Evolutionary conservation across 2,888 invertebrate species (phyloP), one percentile per base, ranked within the genome.

Genomic region (Brachyptera risi): DNA sequence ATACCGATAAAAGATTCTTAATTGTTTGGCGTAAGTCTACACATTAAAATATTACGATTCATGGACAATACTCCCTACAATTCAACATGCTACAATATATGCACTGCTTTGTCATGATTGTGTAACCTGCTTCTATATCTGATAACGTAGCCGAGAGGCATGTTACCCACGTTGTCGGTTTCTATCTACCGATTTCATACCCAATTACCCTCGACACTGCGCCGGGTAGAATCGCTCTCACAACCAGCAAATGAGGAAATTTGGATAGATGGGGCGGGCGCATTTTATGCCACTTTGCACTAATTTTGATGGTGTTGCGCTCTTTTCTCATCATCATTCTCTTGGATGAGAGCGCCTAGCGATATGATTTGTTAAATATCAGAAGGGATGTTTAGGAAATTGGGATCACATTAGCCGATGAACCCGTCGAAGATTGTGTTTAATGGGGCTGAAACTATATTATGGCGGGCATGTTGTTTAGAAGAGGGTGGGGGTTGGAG

Each of bases 261-360:
- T 60, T 58, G 44, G 56, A 57, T 58, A 19, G 59, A 56, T 27
- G 58, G 49, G 54, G 50, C 9, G 27, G 26, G 23, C 62, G 54
- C 62, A 64, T 65, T 65, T 65, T 65, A 61, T 64, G 64, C 64
- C 65, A 65, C 62, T 65, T 63, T 65, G 63, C 65, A 54, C 65
- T 65, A 65, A 65, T 65, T 65, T 65, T 64, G 63, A 65, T 60
- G 59, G 50, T 57, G 65, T 31, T 23, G 15, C 35, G 47, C 49
- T 31, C 26, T 35, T 37, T 44, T 49, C 47, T 54, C 42, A 47
- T 59, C 56, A 31, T 51, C 51, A 23, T 27, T 42, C 56, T 42
- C 31, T 42, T 37, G 54, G 54, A 60, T 56, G 56, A 44, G 23
- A 17, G 44, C n/a, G n/a, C n/a, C n/a, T n/a, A n/a, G n/a, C n/a